phyloP scores from a whole-genome alignment of 2,797 vertebrate genomes.

The Anguilla pacifica region DNA sequence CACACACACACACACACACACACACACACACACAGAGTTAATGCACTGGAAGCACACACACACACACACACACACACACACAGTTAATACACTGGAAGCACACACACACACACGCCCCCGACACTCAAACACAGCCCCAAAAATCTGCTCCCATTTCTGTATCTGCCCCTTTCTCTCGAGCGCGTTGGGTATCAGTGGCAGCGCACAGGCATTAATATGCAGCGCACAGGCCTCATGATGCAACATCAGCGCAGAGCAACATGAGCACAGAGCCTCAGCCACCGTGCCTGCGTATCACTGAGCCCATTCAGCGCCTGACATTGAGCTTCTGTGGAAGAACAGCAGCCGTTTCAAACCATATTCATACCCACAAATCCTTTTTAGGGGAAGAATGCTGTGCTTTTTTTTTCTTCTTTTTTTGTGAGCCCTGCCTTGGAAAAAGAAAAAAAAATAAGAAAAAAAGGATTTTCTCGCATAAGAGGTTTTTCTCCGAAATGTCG shows the following conservation, averaged over 20 bases:
- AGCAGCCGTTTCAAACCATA: slow-evolving; percentile 3
- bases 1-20: neutral
- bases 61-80: neutral
- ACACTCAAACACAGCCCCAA: too few relatives aligned
- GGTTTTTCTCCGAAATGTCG: slow-evolving; percentile 10
- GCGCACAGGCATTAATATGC: neutral
- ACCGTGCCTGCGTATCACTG: neutral
- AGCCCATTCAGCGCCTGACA: neutral
- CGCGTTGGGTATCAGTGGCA: too few relatives aligned
- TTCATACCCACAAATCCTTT: slow-evolving; percentile 14
- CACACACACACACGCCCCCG: too few relatives aligned
- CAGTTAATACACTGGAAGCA: too few relatives aligned
- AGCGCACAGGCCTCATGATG: neutral
- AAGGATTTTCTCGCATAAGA: slow-evolving; percentile 32
- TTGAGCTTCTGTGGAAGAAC: slow-evolving; percentile 18
- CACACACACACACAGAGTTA: too few relatives aligned
- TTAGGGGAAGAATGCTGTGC: slow-evolving; percentile 13
- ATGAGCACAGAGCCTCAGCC: neutral
- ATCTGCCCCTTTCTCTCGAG: neutral
- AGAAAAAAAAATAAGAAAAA: slow-evolving; percentile 22
- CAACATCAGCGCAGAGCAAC: too few relatives aligned
- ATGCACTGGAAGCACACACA: too few relatives aligned
- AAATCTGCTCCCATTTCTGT: neutral
- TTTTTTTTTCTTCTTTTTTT: neutral
- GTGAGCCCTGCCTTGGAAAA: slow-evolving; percentile 18